Evolutionary conservation across 2,888 invertebrate genomes (phyloP), one percentile per base, ranked within the genome.

Genomic region (Leptopilina drosophilae): DNA sequence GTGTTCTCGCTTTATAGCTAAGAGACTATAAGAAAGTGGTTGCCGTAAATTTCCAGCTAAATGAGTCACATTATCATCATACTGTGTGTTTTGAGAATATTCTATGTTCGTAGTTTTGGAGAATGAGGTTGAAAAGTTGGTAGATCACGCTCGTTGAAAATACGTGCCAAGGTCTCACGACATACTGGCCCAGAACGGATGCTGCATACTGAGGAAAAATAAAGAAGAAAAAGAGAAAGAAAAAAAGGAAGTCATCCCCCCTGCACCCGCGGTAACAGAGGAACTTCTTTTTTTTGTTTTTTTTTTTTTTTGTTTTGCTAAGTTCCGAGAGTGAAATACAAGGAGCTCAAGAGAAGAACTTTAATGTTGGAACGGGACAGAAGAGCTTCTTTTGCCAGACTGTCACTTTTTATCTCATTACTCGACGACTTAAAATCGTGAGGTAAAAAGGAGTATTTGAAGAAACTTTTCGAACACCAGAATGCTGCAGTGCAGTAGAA

Each of bases 371-470:
- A 73, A 56, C 33, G 73, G 73, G 56, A 33, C 53, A n/a, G 73
- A 5, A 11, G 49, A 26, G 40, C n/a, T 56, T 73, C 15, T 73
- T 67, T 73, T 73, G 5, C 40, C 73, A 40, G 56, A 33, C 33
- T 33, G 53, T 73, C 56, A 73, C 73, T 73, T 73, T 73, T 73
- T 73, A 73, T 73, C 56, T 73, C 73, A 73, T 73, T 73, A 73
- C 73, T 56, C 73, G 26, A 33, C 73, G 33, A 56, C 73, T 73
- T 73, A 33, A 14, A 73, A 73, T 33, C 56, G 26, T 33, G 40
- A 56, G 56, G 56, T 73, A 56, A 53, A 33, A 56, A 49, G 33
- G 49, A 49, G 56, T 73, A 69, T 53, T 33, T 56, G 49, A 69
- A 53, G 69, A 69, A 49, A 53, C 69, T 69, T 73, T 56, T 9